Evolutionary conservation across 1,140 invertebrate species (phyloP).

Genomic region (Phortica variegata): DNA sequence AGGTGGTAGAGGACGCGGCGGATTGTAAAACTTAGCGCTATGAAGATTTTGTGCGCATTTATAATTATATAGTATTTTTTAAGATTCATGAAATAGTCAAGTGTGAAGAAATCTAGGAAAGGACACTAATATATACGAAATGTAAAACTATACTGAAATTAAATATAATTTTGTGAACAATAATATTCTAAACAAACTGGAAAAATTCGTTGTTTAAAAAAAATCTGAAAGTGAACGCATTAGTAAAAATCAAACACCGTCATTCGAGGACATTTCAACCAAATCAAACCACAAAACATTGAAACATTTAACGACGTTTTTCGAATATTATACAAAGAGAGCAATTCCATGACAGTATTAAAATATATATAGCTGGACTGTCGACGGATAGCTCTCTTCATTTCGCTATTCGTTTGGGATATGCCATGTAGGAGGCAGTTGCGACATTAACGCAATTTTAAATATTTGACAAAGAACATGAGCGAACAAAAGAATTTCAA

Average conservation of each 20-base stretch:
- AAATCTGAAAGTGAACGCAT: too few species aligned
- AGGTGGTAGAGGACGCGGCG: slow-evolving; percentile 53
- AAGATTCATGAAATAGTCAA: too few species aligned
- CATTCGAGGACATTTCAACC: too few species aligned
- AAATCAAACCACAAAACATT: slow-evolving; percentile 13
- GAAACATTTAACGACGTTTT: slow-evolving; percentile 25
- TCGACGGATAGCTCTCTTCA: slow-evolving; percentile 70
- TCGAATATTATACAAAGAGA: slow-evolving; percentile 65
- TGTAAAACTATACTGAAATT: too few species aligned
- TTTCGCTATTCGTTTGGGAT: slow-evolving; percentile 58
- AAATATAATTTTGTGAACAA: too few species aligned
- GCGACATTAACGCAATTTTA: slow-evolving; percentile 21
- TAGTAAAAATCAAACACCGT: too few species aligned
- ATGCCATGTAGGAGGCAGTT: slow-evolving; percentile 3
- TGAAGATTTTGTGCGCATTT: too few species aligned
- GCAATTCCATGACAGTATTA: slow-evolving; percentile 69
- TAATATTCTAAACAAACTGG: too few species aligned
- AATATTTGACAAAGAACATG: slow-evolving; percentile 16
- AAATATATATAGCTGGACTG: slow-evolving; percentile 60
- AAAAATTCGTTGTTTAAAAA: too few species aligned
- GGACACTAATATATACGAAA: too few species aligned
- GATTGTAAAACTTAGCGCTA: slow-evolving; percentile 46
- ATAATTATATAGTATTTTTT: too few species aligned
- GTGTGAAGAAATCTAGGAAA: too few species aligned
- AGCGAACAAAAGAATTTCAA: background rate